phyloP scores from a whole-genome alignment of 2,113 vertebrate genomes.

The Apistogramma diplotaenia region DNA sequence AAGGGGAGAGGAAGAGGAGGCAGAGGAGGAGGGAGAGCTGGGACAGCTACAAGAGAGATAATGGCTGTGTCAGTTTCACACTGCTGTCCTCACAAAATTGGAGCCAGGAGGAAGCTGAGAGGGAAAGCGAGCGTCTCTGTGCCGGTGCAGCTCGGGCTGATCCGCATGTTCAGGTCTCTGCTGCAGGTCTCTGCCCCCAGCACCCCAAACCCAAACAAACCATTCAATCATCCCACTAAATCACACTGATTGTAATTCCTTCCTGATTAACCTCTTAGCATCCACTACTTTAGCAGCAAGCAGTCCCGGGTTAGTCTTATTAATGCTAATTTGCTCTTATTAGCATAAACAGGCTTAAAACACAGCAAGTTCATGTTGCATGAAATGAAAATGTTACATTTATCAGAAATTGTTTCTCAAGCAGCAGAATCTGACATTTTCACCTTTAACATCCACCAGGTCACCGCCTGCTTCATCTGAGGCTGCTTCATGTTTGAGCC shows the following conservation, averaged over 20 bases:
- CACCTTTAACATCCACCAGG: background rate
- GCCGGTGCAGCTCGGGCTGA: background rate
- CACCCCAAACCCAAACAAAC: background rate
- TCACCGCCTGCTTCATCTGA: background rate
- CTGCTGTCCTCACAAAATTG: constrained; percentile 39
- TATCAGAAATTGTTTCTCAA: background rate
- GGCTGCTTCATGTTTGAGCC: background rate
- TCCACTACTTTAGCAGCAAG: background rate
- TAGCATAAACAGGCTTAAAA: background rate
- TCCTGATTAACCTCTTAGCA: background rate
- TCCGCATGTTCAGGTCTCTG: background rate
- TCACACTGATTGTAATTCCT: background rate
- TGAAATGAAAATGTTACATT: background rate
- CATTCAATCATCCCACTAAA: background rate
- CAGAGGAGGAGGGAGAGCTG: background rate
- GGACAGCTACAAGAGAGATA: constrained; percentile 25
- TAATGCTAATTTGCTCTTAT: background rate
- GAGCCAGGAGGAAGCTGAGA: constrained; percentile 26
- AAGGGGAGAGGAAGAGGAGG: background rate
- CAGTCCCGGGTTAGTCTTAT: background rate
- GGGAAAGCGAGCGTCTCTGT: background rate
- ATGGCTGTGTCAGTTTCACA: constrained; percentile 57
- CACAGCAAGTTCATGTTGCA: background rate
- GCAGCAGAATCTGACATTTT: background rate
- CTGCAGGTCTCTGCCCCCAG: background rate